Evolutionary conservation across 2,888 invertebrate genomes (phyloP), one percentile per base, ranked within the genome.

Genomic region (Drosophila yooni): DNA sequence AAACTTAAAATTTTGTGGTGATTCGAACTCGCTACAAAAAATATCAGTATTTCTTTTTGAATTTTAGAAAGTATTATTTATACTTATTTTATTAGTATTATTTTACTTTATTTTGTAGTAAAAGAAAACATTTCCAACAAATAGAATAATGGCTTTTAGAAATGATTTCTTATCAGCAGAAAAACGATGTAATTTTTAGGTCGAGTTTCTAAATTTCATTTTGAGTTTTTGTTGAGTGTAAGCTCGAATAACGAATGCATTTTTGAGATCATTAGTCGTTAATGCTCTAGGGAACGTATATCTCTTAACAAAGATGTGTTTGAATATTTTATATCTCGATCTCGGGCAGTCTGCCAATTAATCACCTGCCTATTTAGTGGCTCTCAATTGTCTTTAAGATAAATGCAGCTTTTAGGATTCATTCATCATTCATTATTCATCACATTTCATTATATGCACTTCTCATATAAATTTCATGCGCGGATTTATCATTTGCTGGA

Each of bases 381-480:
- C 25, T 46, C 4, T 25, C 6, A 25, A n/a, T 40, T 40, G n/a
- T n/a, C n/a, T n/a, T n/a, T 10, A 5, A 11, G 10, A 40, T n/a
- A 10, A n/a, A 40, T 40, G 40, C 40, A 43, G 43, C 21, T 43
- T 21, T 46, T 3, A 7, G 46, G 43, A 29, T 51, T 50, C 29
- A 38, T 61, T 46, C 53, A 69, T 69, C 40, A 58, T 36, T 46
- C 40, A 69, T 69, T 38, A 58, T 36, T 46, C 40, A 63, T 54
- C 48, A 53, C 38, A 73, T 66, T 36, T 61, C 60, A 62, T 33
- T 11, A 33, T 11, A 33, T 61, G 21, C 34, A 25, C 70, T 67
- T 61, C 38, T 62, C 63, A 79, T 61, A 34, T 52, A 53, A 6
- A n/a, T 67, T 67, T 50, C 52, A 63, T 68, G 61, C 25, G 40